Evolutionary conservation across 2,113 vertebrate genomes (phyloP), one percentile per base, ranked within the genome.

Genomic region (Oxyura jamaicensis): DNA sequence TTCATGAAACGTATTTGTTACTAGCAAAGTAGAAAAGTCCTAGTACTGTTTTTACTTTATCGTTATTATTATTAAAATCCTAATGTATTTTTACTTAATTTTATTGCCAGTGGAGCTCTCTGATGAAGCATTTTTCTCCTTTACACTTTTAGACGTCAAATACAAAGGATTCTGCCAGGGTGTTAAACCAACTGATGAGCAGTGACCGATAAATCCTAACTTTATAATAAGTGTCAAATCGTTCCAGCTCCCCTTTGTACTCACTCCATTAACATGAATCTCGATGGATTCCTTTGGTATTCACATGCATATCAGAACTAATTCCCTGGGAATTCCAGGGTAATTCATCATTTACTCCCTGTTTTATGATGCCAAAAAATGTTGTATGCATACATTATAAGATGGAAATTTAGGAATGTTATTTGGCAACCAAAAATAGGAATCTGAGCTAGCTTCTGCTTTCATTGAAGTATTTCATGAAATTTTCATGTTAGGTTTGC

Each of bases 271-370:
- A 94, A 78, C 83, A 92, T 89, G 88, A 86, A 83, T 91, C 88
- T 42, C 11, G 6, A 2, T 3, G 35, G 95, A 94, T 96, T 94
- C 80, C 86, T 91, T 69, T 74, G 59, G 80, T 94, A 95, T 94
- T 97, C 91, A 91, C 80, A 91, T 96, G 87, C 91, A 79, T 87
- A 94, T 95, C 74, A 66, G 66, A 93, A 91, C 74, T 95, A 96
- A 97, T 97, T 96, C 86, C 75, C 31, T 85, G 76, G 86, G 92
- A 97, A 93, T 96, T 94, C 91, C 73, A 76, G 80, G 59, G 73
- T 74, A 95, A 93, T 97, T 93, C 59, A 92, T 96, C 91, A 91
- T 75, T 90, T 95, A 44, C 20, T 68, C 66, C 72, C 22, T 92
- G 60, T 85, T 93, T 85, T 87, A 69, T 93, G 80, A 91, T 91